Percentiles rank a stretch among this genome's conserved stretches.
phyloP scores from a whole-genome alignment of 2,113 vertebrate genomes.

The Scomber japonicus region DNA sequence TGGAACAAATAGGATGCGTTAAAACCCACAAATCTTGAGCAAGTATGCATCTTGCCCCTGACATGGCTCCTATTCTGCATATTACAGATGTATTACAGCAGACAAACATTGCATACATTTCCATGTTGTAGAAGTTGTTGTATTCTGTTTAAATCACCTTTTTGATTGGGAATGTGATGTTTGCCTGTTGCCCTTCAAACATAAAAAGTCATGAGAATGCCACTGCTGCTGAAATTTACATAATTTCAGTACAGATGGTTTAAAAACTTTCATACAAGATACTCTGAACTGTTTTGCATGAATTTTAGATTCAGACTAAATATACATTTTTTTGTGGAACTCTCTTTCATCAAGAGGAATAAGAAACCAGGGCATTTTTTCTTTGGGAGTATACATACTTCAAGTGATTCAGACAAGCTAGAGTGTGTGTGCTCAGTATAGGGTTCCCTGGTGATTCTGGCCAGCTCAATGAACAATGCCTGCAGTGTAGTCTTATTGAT shows the following conservation, averaged over 20 bases:
- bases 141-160: constrained; percentile 35
- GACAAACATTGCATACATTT: constrained; percentile 44
- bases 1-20: constrained; percentile 66
- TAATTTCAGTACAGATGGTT: constrained; percentile 8
- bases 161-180: constrained; percentile 29
- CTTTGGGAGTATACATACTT: constrained; percentile 36
- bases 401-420: constrained; percentile 28
- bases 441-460: constrained; percentile 44
- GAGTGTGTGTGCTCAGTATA: constrained; percentile 29
- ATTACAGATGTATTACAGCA: constrained; percentile 50
- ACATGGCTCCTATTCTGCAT: constrained; percentile 45
- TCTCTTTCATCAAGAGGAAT: constrained; percentile 52
- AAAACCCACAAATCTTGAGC: constrained; percentile 52
- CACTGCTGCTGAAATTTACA: neutral
- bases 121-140: constrained; percentile 28
- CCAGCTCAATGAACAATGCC: constrained; percentile 55
- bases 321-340: constrained; percentile 21
- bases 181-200: constrained; percentile 21
- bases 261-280: neutral
- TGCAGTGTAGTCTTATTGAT: constrained; percentile 54
- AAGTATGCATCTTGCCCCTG: constrained; percentile 43
- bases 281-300: constrained; percentile 25
- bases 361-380: constrained; percentile 58
- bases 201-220: neutral
- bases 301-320: constrained; percentile 40